Conservation (phyloP, 2,113 vertebrate species). For the Empidonax alnorum region DNA sequence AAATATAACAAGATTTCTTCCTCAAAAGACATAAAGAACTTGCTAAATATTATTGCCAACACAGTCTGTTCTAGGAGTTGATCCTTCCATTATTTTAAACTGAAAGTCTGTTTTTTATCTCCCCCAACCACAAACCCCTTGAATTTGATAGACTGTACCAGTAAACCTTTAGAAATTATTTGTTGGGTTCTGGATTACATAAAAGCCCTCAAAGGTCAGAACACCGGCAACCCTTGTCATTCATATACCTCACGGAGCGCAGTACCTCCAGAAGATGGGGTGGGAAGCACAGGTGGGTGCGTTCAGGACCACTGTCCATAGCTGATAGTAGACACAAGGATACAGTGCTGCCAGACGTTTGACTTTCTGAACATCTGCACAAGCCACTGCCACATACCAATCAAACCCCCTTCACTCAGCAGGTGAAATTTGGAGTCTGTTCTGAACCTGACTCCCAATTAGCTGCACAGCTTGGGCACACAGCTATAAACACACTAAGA, state of each 20-base stretch:
- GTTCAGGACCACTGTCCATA: neutral
- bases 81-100: neutral
- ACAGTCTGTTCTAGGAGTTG: neutral
- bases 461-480: slow-evolving; percentile 35
- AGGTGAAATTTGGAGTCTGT: neutral
- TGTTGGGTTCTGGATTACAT: neutral
- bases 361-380: slow-evolving; percentile 10
- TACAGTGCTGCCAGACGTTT: neutral
- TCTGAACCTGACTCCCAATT: slow-evolving; percentile 40
- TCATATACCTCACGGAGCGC: neutral
- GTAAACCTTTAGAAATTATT: neutral
- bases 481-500: neutral
- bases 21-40: neutral
- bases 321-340: neutral
- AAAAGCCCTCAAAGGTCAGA: neutral
- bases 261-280: neutral
- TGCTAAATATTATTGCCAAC: neutral
- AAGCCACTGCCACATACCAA: neutral
- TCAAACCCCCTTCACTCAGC: slow-evolving; percentile 14
- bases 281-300: neutral
- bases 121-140: neutral
- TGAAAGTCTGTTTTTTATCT: neutral
- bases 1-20: neutral
- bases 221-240: neutral
- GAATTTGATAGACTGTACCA: neutral